Conservation (phyloP, 2,888 invertebrate species). For the Eilema sororculum region DNA sequence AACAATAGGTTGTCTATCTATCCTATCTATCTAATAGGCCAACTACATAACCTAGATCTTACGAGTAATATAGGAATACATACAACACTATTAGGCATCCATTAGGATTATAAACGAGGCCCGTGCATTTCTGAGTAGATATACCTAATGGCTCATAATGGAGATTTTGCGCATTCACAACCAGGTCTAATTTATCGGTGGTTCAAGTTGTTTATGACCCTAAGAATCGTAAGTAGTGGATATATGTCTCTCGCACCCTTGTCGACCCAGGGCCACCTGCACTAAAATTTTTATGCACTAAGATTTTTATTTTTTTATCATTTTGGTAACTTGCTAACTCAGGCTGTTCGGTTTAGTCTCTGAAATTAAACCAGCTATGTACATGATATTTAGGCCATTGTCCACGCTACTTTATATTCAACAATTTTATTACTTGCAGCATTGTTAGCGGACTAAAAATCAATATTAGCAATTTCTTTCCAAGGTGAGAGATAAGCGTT, state of each 20-base stretch:
- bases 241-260: too few relatives aligned
- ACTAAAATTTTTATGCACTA: too few relatives aligned
- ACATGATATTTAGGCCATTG: neutral
- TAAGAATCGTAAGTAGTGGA: neutral
- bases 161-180: too few relatives aligned
- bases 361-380: neutral
- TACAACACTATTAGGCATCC: neutral
- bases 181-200: neutral
- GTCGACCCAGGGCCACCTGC: too few relatives aligned
- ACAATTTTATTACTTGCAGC: neutral
- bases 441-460: slow-evolving; percentile 38
- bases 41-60: neutral
- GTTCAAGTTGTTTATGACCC: neutral
- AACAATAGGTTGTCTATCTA: too few relatives aligned
- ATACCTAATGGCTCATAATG: neutral
- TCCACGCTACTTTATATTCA: neutral
- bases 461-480: slow-evolving; percentile 47
- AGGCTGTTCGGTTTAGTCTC: neutral
- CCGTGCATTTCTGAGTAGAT: neutral
- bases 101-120: neutral
- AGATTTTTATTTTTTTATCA: too few relatives aligned
- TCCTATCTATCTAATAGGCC: too few relatives aligned
- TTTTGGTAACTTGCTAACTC: too few relatives aligned
- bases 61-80: neutral
- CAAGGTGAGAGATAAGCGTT: slow-evolving; percentile 51